Percentiles rank a stretch among this genome's conserved stretches.
Conservation (phyloP, 2,797 vertebrate genomes). For the Artibeus jamaicensis region DNA sequence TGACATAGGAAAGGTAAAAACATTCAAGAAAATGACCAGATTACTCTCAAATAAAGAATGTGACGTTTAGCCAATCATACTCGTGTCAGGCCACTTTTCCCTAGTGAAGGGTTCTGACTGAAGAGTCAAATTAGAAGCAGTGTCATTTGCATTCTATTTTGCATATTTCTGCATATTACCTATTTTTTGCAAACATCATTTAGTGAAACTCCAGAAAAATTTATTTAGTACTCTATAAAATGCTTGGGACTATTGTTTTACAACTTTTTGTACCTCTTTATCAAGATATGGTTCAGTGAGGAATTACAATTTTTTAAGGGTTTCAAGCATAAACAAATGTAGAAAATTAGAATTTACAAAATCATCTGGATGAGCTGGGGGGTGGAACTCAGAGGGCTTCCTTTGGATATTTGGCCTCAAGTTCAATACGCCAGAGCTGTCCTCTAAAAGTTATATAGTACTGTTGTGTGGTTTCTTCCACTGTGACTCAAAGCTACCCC, state of each 20-base stretch:
- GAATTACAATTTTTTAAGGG: not conserved
- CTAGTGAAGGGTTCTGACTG: not conserved
- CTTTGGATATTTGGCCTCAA: not conserved
- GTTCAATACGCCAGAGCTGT: not conserved
- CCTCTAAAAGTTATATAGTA: not conserved
- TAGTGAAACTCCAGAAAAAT: not conserved
- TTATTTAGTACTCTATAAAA: not conserved
- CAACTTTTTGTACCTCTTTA: not conserved
- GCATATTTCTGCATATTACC: not conserved
- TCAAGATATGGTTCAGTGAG: not conserved
- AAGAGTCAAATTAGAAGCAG: not conserved
- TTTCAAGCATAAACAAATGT: not conserved
- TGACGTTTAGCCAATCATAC: not conserved
- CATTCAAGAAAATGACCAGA: not conserved
- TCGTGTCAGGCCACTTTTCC: not conserved
- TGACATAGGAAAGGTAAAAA: not conserved
- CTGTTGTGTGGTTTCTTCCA: not conserved
- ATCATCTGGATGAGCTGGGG: not conserved
- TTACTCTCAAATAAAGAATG: not conserved
- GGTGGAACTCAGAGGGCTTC: not conserved
- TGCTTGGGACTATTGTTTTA: not conserved
- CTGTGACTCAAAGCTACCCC: not conserved
- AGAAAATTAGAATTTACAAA: not conserved
- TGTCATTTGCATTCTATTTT: not conserved
- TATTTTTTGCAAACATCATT: not conserved